phyloP scores from a whole-genome alignment of 2,113 vertebrate species.

The Cinclus cinclus region DNA sequence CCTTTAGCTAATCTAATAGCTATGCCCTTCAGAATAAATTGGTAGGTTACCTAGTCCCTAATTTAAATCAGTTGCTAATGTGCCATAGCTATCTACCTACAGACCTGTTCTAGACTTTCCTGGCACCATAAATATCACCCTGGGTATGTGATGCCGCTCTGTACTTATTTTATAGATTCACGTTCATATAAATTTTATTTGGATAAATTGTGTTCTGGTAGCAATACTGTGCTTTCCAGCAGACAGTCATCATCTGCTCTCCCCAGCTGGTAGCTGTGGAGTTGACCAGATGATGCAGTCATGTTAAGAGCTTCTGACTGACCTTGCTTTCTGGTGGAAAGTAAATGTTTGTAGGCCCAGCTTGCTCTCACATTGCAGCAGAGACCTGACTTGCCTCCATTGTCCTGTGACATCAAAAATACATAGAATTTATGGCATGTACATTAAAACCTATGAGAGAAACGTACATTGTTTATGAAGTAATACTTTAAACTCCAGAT shows the following conservation, averaged over 20 bases:
- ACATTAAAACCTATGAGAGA: neutral
- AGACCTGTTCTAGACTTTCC: neutral
- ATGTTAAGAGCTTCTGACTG: neutral
- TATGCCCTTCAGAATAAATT: neutral
- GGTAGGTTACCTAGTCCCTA: neutral
- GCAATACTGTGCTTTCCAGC: neutral
- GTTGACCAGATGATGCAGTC: neutral
- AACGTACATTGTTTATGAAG: neutral
- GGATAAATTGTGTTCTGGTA: neutral
- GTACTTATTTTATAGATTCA: neutral
- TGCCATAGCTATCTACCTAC: neutral
- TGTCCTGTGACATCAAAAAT: neutral
- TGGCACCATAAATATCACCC: neutral
- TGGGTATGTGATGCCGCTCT: neutral
- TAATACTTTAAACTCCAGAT: neutral
- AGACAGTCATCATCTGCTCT: neutral
- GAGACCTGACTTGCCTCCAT: neutral
- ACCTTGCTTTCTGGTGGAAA: neutral
- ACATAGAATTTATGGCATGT: neutral
- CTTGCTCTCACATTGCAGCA: neutral
- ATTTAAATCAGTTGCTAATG: neutral
- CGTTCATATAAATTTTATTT: neutral
- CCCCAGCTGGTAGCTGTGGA: neutral
- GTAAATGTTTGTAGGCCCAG: neutral
- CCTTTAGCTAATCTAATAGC: constrained; percentile 16